Conservation (phyloP, 2,888 invertebrate species). For the Aleiodes alternator region DNA sequence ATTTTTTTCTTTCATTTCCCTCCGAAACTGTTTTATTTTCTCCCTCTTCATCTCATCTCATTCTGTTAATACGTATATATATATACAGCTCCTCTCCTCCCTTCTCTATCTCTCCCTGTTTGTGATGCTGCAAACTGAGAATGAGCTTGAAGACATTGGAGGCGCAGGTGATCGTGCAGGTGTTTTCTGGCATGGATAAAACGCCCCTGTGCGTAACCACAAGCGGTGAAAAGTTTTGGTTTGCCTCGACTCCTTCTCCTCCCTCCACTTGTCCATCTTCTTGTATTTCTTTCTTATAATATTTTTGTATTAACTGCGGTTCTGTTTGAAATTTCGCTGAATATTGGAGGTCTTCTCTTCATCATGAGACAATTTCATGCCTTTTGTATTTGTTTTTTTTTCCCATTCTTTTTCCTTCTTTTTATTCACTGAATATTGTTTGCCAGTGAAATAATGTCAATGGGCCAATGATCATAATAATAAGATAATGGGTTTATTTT, state of each 20-base stretch:
- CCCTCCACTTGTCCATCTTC: not conserved
- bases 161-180: conserved; percentile 48
- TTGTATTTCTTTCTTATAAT: not conserved
- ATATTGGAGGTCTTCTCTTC: not conserved
- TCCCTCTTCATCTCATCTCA: conserved; percentile 13
- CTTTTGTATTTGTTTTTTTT: conserved; percentile 23
- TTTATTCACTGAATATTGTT: not conserved
- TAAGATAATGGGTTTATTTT: conserved; percentile 35
- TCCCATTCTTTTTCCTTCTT: not conserved
- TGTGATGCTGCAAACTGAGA: conserved; percentile 46
- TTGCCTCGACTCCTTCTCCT: conserved; percentile 1
- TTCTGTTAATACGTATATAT: not conserved
- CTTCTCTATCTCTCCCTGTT: too few relatives aligned
- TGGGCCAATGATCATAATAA: conserved; percentile 56
- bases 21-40: conserved; percentile 17
- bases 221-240: conserved; percentile 43
- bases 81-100: not conserved
- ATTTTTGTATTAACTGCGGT: conserved; percentile 21
- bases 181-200: conserved; percentile 42
- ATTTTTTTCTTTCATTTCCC: conserved; percentile 32
- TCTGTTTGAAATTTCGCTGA: not conserved
- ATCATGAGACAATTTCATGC: conserved; percentile 4
- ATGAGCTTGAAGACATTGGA: conserved; percentile 36
- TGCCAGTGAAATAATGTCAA: conserved; percentile 5
- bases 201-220: conserved; percentile 45